Conservation (phyloP, 1,140 invertebrate genomes). For the Drosophila pachea region DNA sequence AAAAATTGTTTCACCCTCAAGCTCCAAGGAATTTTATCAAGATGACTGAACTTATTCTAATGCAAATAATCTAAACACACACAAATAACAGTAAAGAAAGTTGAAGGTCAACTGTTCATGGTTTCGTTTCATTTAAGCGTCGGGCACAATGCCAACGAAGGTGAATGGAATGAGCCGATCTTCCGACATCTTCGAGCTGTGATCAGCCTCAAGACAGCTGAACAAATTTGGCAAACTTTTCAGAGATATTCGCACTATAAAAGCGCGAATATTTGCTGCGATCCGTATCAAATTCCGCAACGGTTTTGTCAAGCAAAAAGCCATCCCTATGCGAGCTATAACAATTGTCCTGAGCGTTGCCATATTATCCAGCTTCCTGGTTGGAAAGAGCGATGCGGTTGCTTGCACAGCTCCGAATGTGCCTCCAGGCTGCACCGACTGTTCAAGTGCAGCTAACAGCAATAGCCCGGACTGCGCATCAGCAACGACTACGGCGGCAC, state of each 20-base stretch:
- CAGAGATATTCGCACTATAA: conserved; percentile 11
- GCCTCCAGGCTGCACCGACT: conserved; percentile 10
- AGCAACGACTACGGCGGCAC: conserved; percentile 1
- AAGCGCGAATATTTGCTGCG: not conserved
- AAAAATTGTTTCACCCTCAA: too few relatives aligned
- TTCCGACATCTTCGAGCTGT: too few relatives aligned
- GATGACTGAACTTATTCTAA: too few relatives aligned
- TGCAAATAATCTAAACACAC: too few relatives aligned
- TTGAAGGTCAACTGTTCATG: not conserved
- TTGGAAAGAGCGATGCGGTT: conserved; percentile 12
- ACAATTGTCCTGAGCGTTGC: conserved; percentile 14
- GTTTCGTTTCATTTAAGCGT: not conserved
- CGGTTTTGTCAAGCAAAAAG: not conserved
- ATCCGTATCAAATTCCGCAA: conserved; percentile 18
- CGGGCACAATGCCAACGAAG: not conserved
- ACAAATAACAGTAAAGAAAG: too few relatives aligned
- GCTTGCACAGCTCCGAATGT: conserved; percentile 16
- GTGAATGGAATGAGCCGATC: not conserved
- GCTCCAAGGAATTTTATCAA: too few relatives aligned
- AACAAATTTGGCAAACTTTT: conserved; percentile 21
- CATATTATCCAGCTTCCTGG: conserved; percentile 16
- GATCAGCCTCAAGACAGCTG: conserved; percentile 37
- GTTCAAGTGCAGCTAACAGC: not conserved
- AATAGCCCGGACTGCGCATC: conserved; percentile 1
- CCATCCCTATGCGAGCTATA: not conserved